Base-by-base conservation (phyloP, 2,797 vertebrate species). In the Trachops cirrhosus region DNA sequence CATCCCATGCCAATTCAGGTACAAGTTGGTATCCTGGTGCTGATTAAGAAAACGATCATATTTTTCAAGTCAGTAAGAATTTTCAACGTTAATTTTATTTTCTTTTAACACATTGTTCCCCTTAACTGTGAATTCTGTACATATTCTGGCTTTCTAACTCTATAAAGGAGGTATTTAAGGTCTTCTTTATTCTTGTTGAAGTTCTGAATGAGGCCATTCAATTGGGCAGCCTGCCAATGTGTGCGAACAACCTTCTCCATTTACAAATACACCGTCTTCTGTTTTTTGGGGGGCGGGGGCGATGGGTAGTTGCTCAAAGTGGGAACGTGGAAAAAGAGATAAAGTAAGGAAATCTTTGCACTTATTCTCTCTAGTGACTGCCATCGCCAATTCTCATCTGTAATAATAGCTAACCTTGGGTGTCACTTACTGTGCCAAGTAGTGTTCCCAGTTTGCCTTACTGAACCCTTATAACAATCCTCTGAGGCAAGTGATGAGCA, bases 51-150 rank as follows among this genome's bases (percentile, higher is more conserved):
- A 93, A 44, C 14, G 0, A 70, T n/a, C 21, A n/a, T 48, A 9
- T 32, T 87, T 95, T 96, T 73, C 50, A 88, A 75, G n/a, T 70
- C 37, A 80, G 22, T 71, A 80, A 26, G 32, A 62, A 44, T 84
- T 95, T 75, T 74, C 64, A 92, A 77, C 14, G 24, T 70, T 83
- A 75, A 89, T 71, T 87, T 93, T 54, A 74, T 50, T 94, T 95
- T 90, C 22, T 71, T 89, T 39, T 92, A 91, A 82, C 4, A 90
- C 5, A 85, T 57, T 71, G 59, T 93, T 79, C 41, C 89, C 32
- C n/a, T 57, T 54, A 59, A 67, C 32, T 46, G 24, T 78, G 92
- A 62, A 80, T 91, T 86, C 54, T 89, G 29, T 70, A 15, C 62
- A 52, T 57, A 79, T 79, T 37, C 64, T 74, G 87, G 68, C 78